phyloP scores from a whole-genome alignment of 2,888 invertebrate genomes.

The Lithophane leautieri region DNA sequence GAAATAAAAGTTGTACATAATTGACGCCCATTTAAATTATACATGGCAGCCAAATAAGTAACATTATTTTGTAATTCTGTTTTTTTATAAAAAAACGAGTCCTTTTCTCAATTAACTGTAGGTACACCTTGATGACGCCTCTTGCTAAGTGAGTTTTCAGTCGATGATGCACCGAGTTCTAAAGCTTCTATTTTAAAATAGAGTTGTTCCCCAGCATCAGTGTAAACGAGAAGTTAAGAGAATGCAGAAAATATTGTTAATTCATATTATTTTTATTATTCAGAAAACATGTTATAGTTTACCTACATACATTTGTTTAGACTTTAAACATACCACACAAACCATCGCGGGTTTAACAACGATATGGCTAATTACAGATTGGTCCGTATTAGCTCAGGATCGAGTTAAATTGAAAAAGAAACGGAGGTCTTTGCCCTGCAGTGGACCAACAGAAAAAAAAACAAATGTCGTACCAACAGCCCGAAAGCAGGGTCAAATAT shows the following conservation, averaged over 20 bases:
- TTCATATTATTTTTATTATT: too few relatives aligned
- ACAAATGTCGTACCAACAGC: neutral
- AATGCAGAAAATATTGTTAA: neutral
- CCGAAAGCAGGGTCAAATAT: conserved; percentile 86
- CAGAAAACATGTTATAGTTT: too few relatives aligned
- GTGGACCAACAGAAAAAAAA: neutral
- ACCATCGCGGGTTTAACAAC: too few relatives aligned
- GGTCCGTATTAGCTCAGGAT: neutral
- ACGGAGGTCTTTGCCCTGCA: neutral
- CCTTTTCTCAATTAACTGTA: neutral
- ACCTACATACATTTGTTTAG: too few relatives aligned
- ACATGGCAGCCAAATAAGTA: too few relatives aligned
- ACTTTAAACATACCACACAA: too few relatives aligned
- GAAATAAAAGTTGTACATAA: too few relatives aligned
- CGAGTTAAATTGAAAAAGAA: neutral
- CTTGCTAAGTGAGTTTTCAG: neutral
- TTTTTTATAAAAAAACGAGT: neutral
- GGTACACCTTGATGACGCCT: too few relatives aligned
- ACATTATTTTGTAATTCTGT: neutral
- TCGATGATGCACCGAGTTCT: too few relatives aligned
- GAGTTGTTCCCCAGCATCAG: too few relatives aligned
- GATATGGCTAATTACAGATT: neutral
- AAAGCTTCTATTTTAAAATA: too few relatives aligned
- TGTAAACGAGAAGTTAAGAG: neutral
- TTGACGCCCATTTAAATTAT: too few relatives aligned